Base-by-base conservation (phyloP, 1,140 invertebrate species). In the Aphis gossypii region DNA sequence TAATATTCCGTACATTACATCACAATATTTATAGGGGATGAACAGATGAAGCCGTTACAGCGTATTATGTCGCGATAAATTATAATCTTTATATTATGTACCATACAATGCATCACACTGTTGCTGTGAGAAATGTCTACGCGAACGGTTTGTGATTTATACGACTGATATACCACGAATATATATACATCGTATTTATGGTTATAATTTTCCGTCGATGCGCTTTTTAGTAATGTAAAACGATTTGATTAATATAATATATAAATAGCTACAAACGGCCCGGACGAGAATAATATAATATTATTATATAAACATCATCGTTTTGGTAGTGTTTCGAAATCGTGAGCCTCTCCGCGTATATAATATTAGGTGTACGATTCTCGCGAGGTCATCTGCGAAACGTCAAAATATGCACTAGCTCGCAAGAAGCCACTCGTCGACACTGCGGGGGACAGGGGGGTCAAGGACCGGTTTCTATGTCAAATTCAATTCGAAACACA, bases 391-490 rank as follows among this genome's bases (percentile, higher is more conserved):
- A 93, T 83, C 82, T 44, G 92, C 92, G 76, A 93, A 93, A 93
- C 92, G 92, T 93, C 92, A 93, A 93, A 93, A 93, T 93, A 86
- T 84, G 91, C 91, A 92, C 82, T 93, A 83, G 35, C 44, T 93
- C 92, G 35, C 44, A 83, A 89, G 88, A 54, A 89, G 88, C 46
- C 41, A 51, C 35, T 35, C 35, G 82, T 35, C 11, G 60, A 41
- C 54, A 38, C 7, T 35, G 60, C 92, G 48, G 82, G 68, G 92
- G 44, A n/a, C 25, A 41, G 46, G 92, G 91, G 92, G 82, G 92
- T 93, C 92, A 93, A 93, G 92, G 92, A 93, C 92, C 92, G 92
- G 92, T 93, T 93, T 93, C 92, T 93, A 86, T 93, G 92, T 93
- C 92, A 93, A 93, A 93, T 93, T 93, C 92, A 68, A 93, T 93